Conservation (phyloP, 2,113 vertebrate species). For the Tamias sibiricus region DNA sequence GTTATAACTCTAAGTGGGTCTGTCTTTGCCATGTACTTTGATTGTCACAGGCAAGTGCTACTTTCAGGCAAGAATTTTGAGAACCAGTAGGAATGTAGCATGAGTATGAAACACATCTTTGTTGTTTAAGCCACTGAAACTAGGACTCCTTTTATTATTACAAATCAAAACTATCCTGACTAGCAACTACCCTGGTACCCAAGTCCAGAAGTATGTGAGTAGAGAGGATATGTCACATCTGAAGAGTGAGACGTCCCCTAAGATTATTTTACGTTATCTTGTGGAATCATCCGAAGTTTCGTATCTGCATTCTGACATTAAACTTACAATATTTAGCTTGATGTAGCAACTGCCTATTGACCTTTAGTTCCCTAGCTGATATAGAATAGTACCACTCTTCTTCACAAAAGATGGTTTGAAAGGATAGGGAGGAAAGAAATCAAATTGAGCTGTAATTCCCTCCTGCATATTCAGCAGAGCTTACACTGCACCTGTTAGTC, state of each 20-base stretch:
- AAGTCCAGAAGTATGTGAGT: background rate
- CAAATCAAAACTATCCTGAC: background rate
- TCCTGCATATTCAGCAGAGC: background rate
- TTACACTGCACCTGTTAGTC: background rate
- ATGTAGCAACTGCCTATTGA: background rate
- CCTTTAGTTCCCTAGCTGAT: background rate
- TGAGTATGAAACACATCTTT: background rate
- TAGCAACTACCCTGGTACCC: background rate
- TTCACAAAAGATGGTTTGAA: background rate
- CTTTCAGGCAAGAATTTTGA: background rate
- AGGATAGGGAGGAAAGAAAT: background rate
- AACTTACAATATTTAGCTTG: background rate
- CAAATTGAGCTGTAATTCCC: background rate
- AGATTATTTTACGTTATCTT: background rate
- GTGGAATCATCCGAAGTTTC: background rate
- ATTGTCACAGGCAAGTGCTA: background rate
- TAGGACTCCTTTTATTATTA: background rate
- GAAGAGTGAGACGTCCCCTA: background rate
- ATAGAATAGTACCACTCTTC: background rate
- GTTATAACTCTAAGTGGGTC: background rate
- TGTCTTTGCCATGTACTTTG: background rate
- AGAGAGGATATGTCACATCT: background rate
- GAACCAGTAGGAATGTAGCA: background rate
- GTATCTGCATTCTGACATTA: background rate
- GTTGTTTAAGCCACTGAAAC: background rate